A percentile compares a stretch with the other conserved stretches of the same genome.
Evolutionary conservation across 2,113 vertebrate species (phyloP).

Genomic region (Prietella phreatophila): DNA sequence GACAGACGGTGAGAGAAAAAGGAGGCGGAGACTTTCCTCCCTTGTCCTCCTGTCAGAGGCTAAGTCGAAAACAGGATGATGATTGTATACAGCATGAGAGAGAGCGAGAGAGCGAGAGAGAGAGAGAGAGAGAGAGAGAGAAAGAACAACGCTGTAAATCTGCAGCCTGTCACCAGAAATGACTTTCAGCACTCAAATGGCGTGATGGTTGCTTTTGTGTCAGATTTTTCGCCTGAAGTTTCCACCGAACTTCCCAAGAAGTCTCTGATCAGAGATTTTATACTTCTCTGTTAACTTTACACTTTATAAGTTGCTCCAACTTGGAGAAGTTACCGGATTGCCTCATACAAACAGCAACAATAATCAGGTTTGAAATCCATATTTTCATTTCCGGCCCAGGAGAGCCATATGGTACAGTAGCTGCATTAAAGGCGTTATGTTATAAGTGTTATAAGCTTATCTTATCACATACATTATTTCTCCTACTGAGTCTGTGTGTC

Average conservation of each 20-base stretch:
- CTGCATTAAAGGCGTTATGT: slow-evolving; percentile 1
- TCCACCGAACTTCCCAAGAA: background rate
- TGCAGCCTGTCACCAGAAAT: slow-evolving; percentile 34
- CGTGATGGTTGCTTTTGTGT: background rate
- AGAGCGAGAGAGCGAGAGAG: background rate
- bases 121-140: background rate
- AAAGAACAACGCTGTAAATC: background rate
- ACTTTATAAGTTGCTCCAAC: background rate
- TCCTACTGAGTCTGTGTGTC: background rate
- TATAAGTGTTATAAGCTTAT: background rate
- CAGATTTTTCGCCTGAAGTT: background rate
- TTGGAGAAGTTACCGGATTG: background rate
- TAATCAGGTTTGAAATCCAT: slow-evolving; percentile 27
- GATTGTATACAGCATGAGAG: slow-evolving; percentile 5
- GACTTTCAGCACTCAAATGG: background rate
- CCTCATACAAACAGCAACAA: slow-evolving; percentile 10
- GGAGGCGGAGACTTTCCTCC: slow-evolving; percentile 34
- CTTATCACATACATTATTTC: background rate
- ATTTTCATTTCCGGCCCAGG: background rate
- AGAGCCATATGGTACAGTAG: background rate
- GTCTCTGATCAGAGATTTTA: background rate
- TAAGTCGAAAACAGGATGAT: slow-evolving; percentile 20
- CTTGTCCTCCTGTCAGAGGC: slow-evolving; percentile 49
- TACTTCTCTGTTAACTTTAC: background rate
- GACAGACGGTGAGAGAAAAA: slow-evolving; percentile 10